phyloP scores from a whole-genome alignment of 2,888 invertebrate genomes.

The Polydrusus pterygomalis region DNA sequence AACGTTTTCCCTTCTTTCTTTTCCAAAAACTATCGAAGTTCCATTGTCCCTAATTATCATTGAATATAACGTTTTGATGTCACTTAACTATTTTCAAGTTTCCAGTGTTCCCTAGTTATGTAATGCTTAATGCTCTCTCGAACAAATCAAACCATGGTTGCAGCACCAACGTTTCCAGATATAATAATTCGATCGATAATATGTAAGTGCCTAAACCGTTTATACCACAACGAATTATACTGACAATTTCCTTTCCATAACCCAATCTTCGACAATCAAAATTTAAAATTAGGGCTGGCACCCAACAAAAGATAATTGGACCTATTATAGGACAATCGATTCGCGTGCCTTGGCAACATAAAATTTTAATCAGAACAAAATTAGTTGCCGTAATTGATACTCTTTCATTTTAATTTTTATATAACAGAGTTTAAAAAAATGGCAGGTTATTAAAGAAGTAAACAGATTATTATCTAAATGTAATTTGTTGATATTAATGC shows the following conservation, averaged over 20 bases:
- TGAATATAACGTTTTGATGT: too few relatives aligned
- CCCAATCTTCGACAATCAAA: slow-evolving; percentile 22
- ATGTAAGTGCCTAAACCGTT: too few relatives aligned
- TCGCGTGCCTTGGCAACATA: slow-evolving; percentile 42
- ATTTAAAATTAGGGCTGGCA: slow-evolving; percentile 19
- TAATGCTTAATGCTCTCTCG: too few relatives aligned
- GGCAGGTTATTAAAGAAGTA: slow-evolving; percentile 39
- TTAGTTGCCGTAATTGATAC: slow-evolving; percentile 46
- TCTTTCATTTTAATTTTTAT: slow-evolving; percentile 43
- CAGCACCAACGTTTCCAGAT: too few relatives aligned
- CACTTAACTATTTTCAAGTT: too few relatives aligned
- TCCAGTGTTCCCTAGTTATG: too few relatives aligned
- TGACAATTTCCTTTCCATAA: slow-evolving; percentile 3
- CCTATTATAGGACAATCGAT: slow-evolving; percentile 21
- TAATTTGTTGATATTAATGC: slow-evolving; percentile 23
- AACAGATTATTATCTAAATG: slow-evolving; percentile 45
- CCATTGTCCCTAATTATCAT: too few relatives aligned
- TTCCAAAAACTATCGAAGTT: too few relatives aligned
- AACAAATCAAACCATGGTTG: too few relatives aligned
- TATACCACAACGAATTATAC: slow-evolving; percentile 3
- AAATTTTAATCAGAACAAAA: slow-evolving; percentile 49
- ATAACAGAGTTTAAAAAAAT: slow-evolving; percentile 29
- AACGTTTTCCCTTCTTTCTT: too few relatives aligned
- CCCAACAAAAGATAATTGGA: slow-evolving; percentile 24
- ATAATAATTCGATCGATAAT: too few relatives aligned